phyloP scores from a whole-genome alignment of 2,113 vertebrate species.

The Callocephalon fimbriatum region DNA sequence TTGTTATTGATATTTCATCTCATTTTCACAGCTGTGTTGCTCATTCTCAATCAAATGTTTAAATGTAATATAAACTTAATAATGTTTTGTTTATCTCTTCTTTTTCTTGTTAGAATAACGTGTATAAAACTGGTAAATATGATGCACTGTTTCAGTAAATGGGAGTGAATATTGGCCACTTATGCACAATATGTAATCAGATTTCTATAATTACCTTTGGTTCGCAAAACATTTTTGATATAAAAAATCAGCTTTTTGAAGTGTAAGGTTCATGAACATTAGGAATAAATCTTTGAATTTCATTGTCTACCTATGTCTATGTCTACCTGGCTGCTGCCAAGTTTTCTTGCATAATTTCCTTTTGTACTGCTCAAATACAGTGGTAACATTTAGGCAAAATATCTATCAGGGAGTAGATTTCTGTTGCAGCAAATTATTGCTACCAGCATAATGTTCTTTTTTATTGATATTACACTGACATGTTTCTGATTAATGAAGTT shows the following conservation, averaged over 20 bases:
- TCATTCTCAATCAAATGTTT: not conserved
- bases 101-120: not conserved
- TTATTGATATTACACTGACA: constrained; percentile 12
- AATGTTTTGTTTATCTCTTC: not conserved
- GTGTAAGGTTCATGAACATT: not conserved
- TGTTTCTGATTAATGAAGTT: constrained; percentile 2
- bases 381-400: not conserved
- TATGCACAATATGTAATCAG: not conserved
- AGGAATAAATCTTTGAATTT: not conserved
- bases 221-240: not conserved
- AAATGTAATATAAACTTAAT: not conserved
- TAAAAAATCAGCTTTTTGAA: not conserved
- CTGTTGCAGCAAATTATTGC: not conserved
- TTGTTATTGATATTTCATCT: not conserved
- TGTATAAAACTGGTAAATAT: not conserved
- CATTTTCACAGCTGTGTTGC: not conserved
- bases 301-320: not conserved
- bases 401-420: not conserved
- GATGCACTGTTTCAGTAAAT: not conserved
- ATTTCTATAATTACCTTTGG: not conserved
- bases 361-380: not conserved
- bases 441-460: not conserved
- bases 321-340: not conserved
- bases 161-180: not conserved
- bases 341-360: not conserved